phyloP scores from a whole-genome alignment of 2,888 invertebrate species.

The Diabrotica balteata region DNA sequence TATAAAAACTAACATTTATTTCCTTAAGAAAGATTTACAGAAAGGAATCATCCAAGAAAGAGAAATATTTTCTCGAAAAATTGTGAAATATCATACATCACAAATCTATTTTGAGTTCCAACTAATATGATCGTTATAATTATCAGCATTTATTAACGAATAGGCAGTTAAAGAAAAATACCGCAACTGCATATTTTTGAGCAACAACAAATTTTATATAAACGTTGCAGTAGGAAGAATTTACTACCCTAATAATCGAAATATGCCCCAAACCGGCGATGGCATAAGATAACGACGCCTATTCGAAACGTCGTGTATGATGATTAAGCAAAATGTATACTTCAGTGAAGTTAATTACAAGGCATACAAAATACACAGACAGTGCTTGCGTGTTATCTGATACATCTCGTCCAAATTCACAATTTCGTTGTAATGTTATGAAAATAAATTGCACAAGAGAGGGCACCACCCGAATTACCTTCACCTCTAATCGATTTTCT shows the following conservation, averaged over 20 bases:
- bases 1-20: no score
- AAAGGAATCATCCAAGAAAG: no score
- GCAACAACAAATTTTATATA: constrained; percentile 1
- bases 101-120: no score
- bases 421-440: constrained; percentile 4
- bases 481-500: constrained; percentile 1
- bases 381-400: constrained; percentile 21
- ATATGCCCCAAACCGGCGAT: constrained; percentile 16
- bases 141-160: no score
- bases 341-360: constrained; percentile 18
- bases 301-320: constrained; percentile 19
- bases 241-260: constrained; percentile 5
- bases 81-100: no score
- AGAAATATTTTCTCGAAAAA: no score
- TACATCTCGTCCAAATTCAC: constrained; percentile 3
- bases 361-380: constrained; percentile 18
- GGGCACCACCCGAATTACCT: constrained; percentile 2
- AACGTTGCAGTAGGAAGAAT: neutral
- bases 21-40: no score
- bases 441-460: constrained; percentile 1
- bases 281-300: constrained; percentile 16
- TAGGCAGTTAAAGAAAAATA: no score
- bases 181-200: neutral
- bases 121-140: no score
- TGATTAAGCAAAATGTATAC: constrained; percentile 15